Conservation (phyloP, 2,888 invertebrate species). For the Pristionchus entomophagus region DNA sequence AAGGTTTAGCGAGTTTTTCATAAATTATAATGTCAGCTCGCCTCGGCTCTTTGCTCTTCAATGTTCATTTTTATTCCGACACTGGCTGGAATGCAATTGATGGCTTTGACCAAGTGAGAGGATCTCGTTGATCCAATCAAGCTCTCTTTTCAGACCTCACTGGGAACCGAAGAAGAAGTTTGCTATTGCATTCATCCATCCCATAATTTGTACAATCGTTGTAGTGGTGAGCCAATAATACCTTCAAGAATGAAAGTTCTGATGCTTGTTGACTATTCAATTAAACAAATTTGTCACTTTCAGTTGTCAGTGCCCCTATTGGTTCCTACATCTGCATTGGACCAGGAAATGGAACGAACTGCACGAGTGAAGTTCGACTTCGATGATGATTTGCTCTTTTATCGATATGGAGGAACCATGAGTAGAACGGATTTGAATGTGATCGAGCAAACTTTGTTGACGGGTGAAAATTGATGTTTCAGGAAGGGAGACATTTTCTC, state of each 20-base stretch:
- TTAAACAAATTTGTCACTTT: too few relatives aligned
- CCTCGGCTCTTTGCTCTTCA: not conserved
- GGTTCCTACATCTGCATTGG: not conserved
- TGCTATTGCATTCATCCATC: not conserved
- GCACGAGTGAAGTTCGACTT: not conserved
- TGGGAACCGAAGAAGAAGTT: not conserved
- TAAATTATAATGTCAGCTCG: not conserved
- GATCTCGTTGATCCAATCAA: too few relatives aligned
- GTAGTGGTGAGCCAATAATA: not conserved
- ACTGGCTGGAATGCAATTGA: not conserved
- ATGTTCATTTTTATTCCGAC: constrained; percentile 22
- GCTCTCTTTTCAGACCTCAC: not conserved
- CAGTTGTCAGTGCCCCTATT: not conserved
- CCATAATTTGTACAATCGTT: not conserved
- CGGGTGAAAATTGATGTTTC: not conserved
- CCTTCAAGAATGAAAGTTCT: too few relatives aligned
- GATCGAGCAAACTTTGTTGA: not conserved
- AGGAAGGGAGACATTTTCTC: not conserved
- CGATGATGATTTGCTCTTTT: not conserved
- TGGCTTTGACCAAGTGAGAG: not conserved
- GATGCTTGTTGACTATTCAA: too few relatives aligned
- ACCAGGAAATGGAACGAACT: not conserved
- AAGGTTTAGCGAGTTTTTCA: too few relatives aligned
- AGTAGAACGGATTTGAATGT: not conserved
- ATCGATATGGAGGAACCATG: constrained; percentile 9